Base-by-base conservation (phyloP, 2,888 invertebrate genomes). In the Apomyelois bistriatella region DNA sequence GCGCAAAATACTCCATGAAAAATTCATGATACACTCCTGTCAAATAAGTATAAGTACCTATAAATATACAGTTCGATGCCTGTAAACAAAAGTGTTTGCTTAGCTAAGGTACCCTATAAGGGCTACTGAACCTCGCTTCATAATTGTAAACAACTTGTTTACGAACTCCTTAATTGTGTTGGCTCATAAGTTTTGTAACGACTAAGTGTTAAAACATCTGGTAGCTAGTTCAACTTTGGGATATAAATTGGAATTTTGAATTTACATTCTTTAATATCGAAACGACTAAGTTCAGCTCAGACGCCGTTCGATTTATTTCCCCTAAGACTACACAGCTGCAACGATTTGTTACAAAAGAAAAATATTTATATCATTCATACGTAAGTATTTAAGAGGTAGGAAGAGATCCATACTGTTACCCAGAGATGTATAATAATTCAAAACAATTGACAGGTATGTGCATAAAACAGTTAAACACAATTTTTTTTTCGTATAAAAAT, bases 261-360 rank as follows among this genome's bases (percentile, higher is more conserved):
- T 35, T 46, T 46, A 46, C 46, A 46, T 46, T 16, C 46, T 35
- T 46, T 32, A 46, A 46, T 32, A 46, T 46, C 46, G 32, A 10
- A 32, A 17, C 43, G 30, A 43, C 43, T 30, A 30, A 13, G 43
- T 43, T 43, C 28, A 12, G 12, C 13, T 12, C 32, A 15, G 30
- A 15, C 32, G 43, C 37, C 38, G 15, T 35, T 53, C 15, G 28
- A 41, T 52, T 52, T 48, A 42, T 48, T 47, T 61, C 58, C 57
- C 60, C 59, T 52, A 67, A 67, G 42, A 49, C 53, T 46, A 43
- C 41, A 17, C 28, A 43, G 12, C 42, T 10, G 46, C 32, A 30
- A 32, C 30, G 30, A 43, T 30, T 15, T 32, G 13, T 30, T 40
- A 16, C 40, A 1, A 16, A 12, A 13, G 32, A 13, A 32, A 32